Conservation (phyloP, 2,113 vertebrate species). For the Onychostruthus taczanowskii region DNA sequence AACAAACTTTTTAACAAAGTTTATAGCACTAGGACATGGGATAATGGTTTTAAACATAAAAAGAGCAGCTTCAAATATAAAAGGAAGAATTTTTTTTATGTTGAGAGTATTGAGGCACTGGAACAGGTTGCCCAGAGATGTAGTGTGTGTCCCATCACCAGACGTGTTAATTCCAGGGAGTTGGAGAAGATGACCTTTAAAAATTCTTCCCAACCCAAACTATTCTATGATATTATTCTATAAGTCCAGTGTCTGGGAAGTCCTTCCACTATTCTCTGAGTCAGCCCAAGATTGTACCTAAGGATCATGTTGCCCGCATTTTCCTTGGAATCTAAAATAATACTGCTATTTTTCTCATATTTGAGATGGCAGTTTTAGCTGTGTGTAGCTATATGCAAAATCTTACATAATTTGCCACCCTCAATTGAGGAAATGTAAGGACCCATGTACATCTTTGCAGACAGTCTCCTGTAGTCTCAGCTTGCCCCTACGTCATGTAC, state of each 20-base stretch:
- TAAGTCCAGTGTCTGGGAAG: neutral
- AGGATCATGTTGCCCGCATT: neutral
- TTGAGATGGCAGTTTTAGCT: neutral
- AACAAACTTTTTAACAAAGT: neutral
- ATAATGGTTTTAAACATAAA: neutral
- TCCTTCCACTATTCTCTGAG: neutral
- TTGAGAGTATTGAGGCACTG: neutral
- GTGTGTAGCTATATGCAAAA: neutral
- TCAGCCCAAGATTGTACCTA: neutral
- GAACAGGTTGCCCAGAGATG: neutral
- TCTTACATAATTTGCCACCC: neutral
- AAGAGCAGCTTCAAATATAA: neutral
- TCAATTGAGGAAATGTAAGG: neutral
- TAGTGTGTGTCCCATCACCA: too few relatives aligned
- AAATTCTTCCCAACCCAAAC: neutral
- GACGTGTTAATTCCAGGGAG: rapidly evolving
- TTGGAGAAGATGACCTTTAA: neutral
- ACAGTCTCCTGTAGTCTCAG: neutral
- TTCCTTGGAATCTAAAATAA: neutral
- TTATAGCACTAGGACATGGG: neutral
- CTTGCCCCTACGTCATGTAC: neutral
- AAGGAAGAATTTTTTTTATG: neutral
- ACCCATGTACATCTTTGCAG: neutral
- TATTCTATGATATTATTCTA: neutral
- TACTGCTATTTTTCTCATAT: neutral